Evolutionary conservation across 2,888 invertebrate species (phyloP).

Genomic region (Oscheius sp.): DNA sequence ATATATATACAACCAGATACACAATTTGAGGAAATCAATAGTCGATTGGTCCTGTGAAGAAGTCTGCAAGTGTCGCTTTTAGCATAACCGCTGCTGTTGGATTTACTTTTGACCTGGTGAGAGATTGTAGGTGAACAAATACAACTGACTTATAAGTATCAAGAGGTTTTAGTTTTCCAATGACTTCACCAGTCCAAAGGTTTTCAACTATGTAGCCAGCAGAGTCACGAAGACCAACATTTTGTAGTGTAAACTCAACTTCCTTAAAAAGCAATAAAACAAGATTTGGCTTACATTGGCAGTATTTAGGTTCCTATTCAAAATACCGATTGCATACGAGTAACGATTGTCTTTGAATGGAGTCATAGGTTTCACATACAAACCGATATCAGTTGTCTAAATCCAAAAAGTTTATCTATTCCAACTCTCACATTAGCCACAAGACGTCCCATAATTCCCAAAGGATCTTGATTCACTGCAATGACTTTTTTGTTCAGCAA

Average conservation of each 20-base stretch:
- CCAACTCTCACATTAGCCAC: constrained; percentile 58
- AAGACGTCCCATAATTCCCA: constrained; percentile 69
- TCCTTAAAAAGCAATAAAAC: constrained; percentile 35
- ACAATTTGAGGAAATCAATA: no score
- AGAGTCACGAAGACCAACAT: constrained; percentile 51
- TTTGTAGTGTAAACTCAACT: constrained; percentile 48
- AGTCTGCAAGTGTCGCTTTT: constrained; percentile 38
- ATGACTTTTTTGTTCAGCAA: constrained; percentile 66
- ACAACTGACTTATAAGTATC: constrained; percentile 22
- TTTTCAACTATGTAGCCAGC: constrained; percentile 57
- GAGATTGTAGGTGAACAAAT: background rate
- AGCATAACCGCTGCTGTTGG: constrained; percentile 37
- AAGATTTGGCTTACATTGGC: constrained; percentile 1
- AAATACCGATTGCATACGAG: constrained; percentile 63
- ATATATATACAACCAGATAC: no score
- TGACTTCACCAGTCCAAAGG: constrained; percentile 47
- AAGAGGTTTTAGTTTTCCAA: constrained; percentile 33
- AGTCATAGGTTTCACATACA: constrained; percentile 60
- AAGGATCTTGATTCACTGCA: constrained; percentile 68
- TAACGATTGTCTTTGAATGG: constrained; percentile 43
- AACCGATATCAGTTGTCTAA: constrained; percentile 58
- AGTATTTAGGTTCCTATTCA: constrained; percentile 51
- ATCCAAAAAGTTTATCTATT: no score
- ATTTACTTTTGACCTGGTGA: constrained; percentile 28
- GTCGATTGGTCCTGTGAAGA: no score